Evolutionary conservation across 2,888 invertebrate genomes (phyloP).

Genomic region (Bembecia ichneumoniformis): DNA sequence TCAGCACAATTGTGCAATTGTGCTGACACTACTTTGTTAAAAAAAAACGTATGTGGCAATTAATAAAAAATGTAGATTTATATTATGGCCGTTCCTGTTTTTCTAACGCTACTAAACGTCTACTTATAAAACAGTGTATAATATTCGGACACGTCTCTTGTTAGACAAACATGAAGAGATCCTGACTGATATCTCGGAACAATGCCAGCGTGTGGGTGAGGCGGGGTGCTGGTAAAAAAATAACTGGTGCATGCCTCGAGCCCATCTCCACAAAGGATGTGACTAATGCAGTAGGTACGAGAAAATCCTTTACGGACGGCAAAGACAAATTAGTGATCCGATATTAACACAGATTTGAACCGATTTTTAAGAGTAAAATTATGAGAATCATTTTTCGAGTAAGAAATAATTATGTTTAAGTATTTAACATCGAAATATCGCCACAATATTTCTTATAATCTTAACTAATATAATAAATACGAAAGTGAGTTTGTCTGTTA

Average conservation of each 20-base stretch:
- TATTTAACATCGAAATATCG: not conserved
- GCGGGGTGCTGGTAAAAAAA: slow-evolving; percentile 24
- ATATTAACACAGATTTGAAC: slow-evolving; percentile 18
- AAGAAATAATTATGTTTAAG: not conserved
- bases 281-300: slow-evolving; percentile 28
- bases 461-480: no score
- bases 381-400: not conserved
- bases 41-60: no score
- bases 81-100: not conserved
- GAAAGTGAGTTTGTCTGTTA: no score
- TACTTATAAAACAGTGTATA: slow-evolving; percentile 56
- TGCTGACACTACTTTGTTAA: no score
- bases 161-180: slow-evolving; percentile 68
- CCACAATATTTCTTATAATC: not conserved
- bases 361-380: slow-evolving; percentile 1
- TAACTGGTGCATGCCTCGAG: slow-evolving; percentile 5
- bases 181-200: slow-evolving; percentile 55
- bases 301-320: slow-evolving; percentile 4
- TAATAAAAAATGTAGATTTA: no score
- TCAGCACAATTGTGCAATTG: no score
- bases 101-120: slow-evolving; percentile 19
- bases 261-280: slow-evolving; percentile 30
- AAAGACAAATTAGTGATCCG: slow-evolving; percentile 48
- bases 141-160: slow-evolving; percentile 68
- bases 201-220: slow-evolving; percentile 59